Percentiles rank a stretch among this genome's conserved stretches.
Evolutionary conservation across 1,140 invertebrate species (phyloP).

Genomic region (Pantala flavescens): DNA sequence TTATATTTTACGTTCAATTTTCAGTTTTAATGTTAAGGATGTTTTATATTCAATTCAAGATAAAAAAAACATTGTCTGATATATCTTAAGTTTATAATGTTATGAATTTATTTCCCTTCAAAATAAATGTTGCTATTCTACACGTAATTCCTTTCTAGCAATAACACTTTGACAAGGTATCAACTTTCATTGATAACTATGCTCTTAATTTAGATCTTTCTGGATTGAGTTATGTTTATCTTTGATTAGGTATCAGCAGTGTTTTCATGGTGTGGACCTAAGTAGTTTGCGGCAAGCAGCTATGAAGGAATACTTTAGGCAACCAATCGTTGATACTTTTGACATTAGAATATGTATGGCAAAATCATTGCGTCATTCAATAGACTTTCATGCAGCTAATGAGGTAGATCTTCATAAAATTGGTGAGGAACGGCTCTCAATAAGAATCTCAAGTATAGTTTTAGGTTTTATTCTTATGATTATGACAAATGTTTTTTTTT

Average conservation of each 20-base stretch:
- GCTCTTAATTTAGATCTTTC: too few species aligned
- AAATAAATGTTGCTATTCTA: too few species aligned
- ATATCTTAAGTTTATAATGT: too few species aligned
- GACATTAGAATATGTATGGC: slow-evolving; percentile 96
- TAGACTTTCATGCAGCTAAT: slow-evolving; percentile 87
- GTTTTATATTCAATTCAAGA: too few species aligned
- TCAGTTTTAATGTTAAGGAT: too few species aligned
- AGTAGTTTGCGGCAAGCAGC: slow-evolving; percentile 81
- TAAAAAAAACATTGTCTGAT: too few species aligned
- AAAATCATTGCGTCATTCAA: slow-evolving; percentile 86
- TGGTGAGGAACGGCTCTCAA: slow-evolving; percentile 37
- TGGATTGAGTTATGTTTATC: slow-evolving; percentile 13
- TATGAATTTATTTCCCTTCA: too few species aligned
- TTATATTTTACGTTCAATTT: too few species aligned
- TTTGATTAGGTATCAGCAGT: slow-evolving; percentile 68
- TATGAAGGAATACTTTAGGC: slow-evolving; percentile 95
- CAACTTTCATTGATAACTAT: too few species aligned
- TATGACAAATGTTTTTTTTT: slow-evolving; percentile 45
- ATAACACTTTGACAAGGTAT: too few species aligned
- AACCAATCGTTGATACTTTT: slow-evolving; percentile 98
- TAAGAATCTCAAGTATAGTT: neutral
- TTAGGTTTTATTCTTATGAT: neutral
- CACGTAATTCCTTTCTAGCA: too few species aligned
- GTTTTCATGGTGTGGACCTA: slow-evolving; percentile 96
- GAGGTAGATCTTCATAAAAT: slow-evolving; percentile 94